Evolutionary conservation across 2,797 vertebrate genomes (phyloP).

Genomic region (Aeoliscus strigatus): DNA sequence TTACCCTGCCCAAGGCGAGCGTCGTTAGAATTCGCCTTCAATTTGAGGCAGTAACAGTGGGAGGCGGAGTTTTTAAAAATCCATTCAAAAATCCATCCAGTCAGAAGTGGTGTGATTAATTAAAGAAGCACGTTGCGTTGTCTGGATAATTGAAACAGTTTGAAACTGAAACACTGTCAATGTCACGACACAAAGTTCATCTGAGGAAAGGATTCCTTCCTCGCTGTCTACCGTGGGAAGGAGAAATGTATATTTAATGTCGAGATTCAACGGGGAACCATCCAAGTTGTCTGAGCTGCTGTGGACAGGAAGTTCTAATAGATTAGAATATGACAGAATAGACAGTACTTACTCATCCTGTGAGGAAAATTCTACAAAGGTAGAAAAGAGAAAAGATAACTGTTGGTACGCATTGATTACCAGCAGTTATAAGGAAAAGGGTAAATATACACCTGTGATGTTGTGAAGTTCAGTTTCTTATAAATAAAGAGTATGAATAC

Average conservation of each 20-base stretch:
- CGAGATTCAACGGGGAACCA: conserved; percentile 31
- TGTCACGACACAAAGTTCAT: conserved; percentile 23
- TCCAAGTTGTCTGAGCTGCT: too few relatives aligned
- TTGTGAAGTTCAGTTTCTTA: too few relatives aligned
- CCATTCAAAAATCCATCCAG: conserved; percentile 12
- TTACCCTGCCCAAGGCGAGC: conserved; percentile 24
- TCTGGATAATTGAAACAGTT: conserved; percentile 17
- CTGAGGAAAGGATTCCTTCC: conserved; percentile 10
- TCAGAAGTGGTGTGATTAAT: conserved; percentile 27
- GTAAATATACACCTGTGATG: too few relatives aligned
- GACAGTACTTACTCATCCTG: too few relatives aligned
- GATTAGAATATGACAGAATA: too few relatives aligned
- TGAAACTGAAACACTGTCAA: conserved; percentile 20
- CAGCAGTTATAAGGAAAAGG: too few relatives aligned
- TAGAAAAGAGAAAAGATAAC: too few relatives aligned
- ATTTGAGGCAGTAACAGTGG: conserved; percentile 28
- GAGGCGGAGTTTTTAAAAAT: conserved; percentile 21
- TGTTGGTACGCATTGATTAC: too few relatives aligned
- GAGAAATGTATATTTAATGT: conserved; percentile 31
- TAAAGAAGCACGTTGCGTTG: conserved; percentile 13
- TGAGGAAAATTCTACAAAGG: too few relatives aligned
- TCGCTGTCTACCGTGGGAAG: conserved; percentile 15
- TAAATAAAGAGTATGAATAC: too few relatives aligned
- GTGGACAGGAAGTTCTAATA: too few relatives aligned
- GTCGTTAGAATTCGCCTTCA: conserved; percentile 27